Percentiles rank a stretch among this genome's conserved stretches.
Evolutionary conservation across 2,888 invertebrate species (phyloP).

Genomic region (Chesias legatella): DNA sequence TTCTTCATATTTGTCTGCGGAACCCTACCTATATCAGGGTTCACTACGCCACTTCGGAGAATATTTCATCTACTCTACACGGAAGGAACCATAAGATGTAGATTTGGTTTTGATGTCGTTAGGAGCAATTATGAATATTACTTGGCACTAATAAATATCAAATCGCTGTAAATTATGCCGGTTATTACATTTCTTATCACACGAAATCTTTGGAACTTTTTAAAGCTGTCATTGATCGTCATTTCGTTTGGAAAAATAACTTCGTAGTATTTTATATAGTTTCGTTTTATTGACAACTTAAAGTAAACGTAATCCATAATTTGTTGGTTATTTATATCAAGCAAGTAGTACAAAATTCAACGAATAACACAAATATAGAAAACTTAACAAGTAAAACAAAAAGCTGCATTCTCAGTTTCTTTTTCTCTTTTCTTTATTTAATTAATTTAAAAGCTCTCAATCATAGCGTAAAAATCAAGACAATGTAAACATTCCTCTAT

Average conservation of each 20-base stretch:
- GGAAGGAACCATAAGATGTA: slow-evolving; percentile 36
- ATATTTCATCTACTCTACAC: slow-evolving; percentile 19
- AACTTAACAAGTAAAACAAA: background rate
- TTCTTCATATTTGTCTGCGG: slow-evolving; percentile 40
- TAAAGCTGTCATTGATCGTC: slow-evolving; percentile 21
- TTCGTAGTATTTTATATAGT: background rate
- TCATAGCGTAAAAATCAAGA: too few relatives aligned
- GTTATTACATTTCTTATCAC: slow-evolving; percentile 25
- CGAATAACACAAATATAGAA: background rate
- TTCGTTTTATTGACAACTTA: background rate
- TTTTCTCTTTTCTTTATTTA: too few relatives aligned
- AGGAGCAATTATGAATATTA: slow-evolving; percentile 35
- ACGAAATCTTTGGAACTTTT: slow-evolving; percentile 19
- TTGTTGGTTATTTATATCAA: too few relatives aligned
- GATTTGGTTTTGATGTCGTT: slow-evolving; percentile 19
- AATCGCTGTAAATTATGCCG: slow-evolving; percentile 32
- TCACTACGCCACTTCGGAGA: too few relatives aligned
- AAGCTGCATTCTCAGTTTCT: too few relatives aligned
- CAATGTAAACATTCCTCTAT: too few relatives aligned
- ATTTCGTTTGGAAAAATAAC: slow-evolving; percentile 16
- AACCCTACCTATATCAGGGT: slow-evolving; percentile 35
- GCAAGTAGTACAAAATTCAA: background rate
- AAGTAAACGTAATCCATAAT: too few relatives aligned
- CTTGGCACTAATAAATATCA: slow-evolving; percentile 37
- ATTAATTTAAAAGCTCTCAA: too few relatives aligned